These are phyloP conservation scores for Oreochromis niloticus DNA, from an alignment of 2,113 vertebrate genomes.

Conservation along the genomic window DNA sequence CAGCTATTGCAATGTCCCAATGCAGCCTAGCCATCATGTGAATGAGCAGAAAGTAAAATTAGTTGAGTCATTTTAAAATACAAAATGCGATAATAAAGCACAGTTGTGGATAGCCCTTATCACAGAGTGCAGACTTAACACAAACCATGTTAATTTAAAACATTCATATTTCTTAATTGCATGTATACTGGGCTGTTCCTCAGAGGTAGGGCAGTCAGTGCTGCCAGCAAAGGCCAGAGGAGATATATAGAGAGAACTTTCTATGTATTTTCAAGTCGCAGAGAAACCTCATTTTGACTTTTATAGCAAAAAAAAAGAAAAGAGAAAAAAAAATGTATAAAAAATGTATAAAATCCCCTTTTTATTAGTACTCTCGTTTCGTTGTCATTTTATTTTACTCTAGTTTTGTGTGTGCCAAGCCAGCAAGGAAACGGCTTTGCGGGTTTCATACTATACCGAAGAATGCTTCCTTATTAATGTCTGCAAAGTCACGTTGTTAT, in stretches of 20 bases:
- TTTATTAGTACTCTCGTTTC: background rate
- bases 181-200: background rate
- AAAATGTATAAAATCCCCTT: fast-evolving
- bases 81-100: background rate
- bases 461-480: background rate
- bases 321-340: no score
- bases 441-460: background rate
- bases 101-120: background rate
- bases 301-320: background rate
- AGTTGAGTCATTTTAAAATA: background rate
- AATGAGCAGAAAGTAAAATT: background rate
- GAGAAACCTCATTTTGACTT: background rate
- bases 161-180: background rate
- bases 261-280: background rate
- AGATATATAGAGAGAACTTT: background rate
- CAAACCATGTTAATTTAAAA: background rate
- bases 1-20: background rate
- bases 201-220: background rate
- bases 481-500: background rate
- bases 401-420: background rate
- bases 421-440: fast-evolving
- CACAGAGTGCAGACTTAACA: background rate
- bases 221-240: background rate
- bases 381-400: background rate
- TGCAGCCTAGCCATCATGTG: background rate